Evolutionary conservation across 2,797 vertebrate genomes (phyloP).

Genomic region (Poecilia velifera): DNA sequence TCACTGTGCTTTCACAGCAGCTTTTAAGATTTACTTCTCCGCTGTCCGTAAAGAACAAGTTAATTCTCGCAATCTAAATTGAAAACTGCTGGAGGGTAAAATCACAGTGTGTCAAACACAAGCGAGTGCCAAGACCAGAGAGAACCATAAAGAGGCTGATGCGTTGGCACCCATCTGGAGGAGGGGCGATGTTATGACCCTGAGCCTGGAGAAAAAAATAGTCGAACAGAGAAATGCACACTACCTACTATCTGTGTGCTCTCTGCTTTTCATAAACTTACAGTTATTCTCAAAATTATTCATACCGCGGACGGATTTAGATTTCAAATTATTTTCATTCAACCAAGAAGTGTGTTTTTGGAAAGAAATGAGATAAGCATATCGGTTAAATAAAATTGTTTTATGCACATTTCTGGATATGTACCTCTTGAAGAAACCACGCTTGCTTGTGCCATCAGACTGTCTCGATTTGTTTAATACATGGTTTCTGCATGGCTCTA

Average conservation of each 20-base stretch:
- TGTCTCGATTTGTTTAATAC: neutral
- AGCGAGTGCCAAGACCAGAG: slow-evolving; percentile 35
- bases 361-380: neutral
- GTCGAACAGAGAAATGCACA: neutral
- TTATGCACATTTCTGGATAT: neutral
- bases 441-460: neutral
- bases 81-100: slow-evolving; percentile 77
- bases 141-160: slow-evolving; percentile 40
- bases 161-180: slow-evolving; percentile 44
- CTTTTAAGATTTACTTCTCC: slow-evolving; percentile 59
- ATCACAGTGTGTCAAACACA: slow-evolving; percentile 63
- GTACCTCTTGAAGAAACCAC: neutral
- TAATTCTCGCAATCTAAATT: slow-evolving; percentile 71
- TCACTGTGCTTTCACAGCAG: slow-evolving; percentile 56
- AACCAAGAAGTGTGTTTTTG: neutral
- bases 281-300: neutral
- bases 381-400: neutral
- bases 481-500: neutral
- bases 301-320: neutral
- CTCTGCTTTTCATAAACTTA: neutral
- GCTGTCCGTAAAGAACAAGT: slow-evolving; percentile 51
- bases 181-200: slow-evolving; percentile 52
- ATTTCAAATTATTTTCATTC: neutral
- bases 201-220: slow-evolving; percentile 23
- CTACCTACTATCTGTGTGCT: neutral